Percentiles rank a stretch among this genome's conserved stretches.
phyloP scores from a whole-genome alignment of 2,797 vertebrate genomes.

The Anolis apletophallus region DNA sequence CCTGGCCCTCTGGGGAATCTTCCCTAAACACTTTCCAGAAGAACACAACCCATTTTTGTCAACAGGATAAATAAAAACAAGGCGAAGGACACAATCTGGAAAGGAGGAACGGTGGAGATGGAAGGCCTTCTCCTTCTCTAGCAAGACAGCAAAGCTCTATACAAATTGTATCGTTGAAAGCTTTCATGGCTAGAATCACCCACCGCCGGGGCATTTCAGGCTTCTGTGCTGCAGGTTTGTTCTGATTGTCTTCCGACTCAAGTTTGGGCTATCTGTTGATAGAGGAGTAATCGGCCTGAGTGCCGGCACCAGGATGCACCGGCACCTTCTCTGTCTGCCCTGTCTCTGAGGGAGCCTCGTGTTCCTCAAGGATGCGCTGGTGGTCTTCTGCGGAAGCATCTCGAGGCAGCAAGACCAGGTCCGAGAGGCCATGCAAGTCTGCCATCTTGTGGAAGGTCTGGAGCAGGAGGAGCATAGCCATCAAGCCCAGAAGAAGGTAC shows the following conservation, averaged over 20 bases:
- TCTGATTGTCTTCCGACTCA: background rate
- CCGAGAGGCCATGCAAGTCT: constrained; percentile 83
- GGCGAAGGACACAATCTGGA: background rate
- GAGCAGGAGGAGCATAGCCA: constrained; percentile 87
- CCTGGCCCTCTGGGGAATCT: too few relatives aligned
- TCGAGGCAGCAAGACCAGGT: constrained; percentile 78
- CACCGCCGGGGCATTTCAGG: background rate
- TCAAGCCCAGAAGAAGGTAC: constrained; percentile 84
- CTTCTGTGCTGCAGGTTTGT: background rate
- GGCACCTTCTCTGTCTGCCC: background rate
- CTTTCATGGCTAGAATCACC: too few relatives aligned
- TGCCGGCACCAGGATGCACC: background rate
- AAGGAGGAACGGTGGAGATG: background rate
- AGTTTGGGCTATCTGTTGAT: constrained; percentile 66
- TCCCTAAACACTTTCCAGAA: background rate
- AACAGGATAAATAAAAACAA: background rate
- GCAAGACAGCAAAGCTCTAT: too few relatives aligned
- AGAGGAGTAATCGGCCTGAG: constrained; percentile 35
- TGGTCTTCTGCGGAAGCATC: constrained; percentile 87
- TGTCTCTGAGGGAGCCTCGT: background rate
- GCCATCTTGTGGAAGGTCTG: constrained; percentile 87
- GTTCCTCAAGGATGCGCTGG: constrained; percentile 87
- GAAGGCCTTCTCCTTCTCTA: too few relatives aligned
- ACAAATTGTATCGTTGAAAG: too few relatives aligned
- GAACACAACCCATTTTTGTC: background rate